These are phyloP conservation scores for Cyanoderma ruficeps DNA, from an alignment of 2,113 vertebrate species.

Conservation along the genomic window DNA sequence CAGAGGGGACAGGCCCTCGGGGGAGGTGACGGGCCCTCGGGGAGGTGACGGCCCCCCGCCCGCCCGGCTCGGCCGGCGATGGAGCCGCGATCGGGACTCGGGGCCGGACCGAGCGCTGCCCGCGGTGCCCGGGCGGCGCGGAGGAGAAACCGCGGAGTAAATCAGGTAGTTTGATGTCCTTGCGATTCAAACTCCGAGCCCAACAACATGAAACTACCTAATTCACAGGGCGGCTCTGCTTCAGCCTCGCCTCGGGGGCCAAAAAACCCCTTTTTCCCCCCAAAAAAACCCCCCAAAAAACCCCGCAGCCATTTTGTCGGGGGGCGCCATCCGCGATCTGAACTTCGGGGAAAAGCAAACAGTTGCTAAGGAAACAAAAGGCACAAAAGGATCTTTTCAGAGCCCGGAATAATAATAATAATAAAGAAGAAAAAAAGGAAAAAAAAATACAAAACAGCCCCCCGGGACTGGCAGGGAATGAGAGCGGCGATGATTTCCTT, in stretches of 20 bases:
- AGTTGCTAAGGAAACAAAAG: slow-evolving; percentile 54
- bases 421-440: too few species aligned
- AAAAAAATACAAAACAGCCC: not conserved
- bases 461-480: not conserved
- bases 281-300: not conserved
- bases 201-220: slow-evolving; percentile 93
- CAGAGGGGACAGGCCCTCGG: too few species aligned
- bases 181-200: slow-evolving; percentile 80
- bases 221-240: slow-evolving; percentile 80
- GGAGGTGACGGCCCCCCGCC: too few species aligned
- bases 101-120: too few species aligned
- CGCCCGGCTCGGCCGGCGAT: too few species aligned
- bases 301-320: too few species aligned
- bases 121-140: not conserved
- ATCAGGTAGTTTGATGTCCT: slow-evolving; percentile 86
- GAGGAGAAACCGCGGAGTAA: slow-evolving; percentile 76
- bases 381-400: slow-evolving; percentile 49
- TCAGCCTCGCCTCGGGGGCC: slow-evolving; percentile 49
- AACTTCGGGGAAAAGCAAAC: too few species aligned
- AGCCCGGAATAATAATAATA: too few species aligned
- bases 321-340: too few species aligned
- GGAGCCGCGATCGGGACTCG: too few species aligned
- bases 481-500: not conserved
- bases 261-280: too few species aligned
- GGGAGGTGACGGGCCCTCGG: too few species aligned